These are phyloP conservation scores for Villa cingulata DNA, from an alignment of 2,888 invertebrate genomes.

Conservation along the genomic window DNA sequence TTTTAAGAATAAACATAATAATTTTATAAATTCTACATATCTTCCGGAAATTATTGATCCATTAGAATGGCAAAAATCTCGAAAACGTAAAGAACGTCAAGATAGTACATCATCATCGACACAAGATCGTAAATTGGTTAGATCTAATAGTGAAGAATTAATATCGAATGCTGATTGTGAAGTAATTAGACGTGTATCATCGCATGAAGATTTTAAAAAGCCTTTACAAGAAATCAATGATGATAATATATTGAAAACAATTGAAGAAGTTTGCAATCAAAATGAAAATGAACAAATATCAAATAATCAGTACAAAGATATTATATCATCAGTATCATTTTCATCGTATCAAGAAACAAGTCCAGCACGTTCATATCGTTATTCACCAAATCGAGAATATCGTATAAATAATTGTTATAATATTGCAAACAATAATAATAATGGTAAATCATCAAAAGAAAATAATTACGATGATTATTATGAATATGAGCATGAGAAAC, in stretches of 20 bases:
- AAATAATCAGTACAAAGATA: not conserved
- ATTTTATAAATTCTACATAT: slow-evolving; percentile 24
- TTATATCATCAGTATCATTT: not conserved
- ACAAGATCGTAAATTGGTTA: slow-evolving; percentile 46
- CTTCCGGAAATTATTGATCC: slow-evolving; percentile 36
- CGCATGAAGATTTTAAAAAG: slow-evolving; percentile 46
- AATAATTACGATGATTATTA: slow-evolving; percentile 37
- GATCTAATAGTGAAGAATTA: slow-evolving; percentile 48
- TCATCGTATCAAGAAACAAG: slow-evolving; percentile 25
- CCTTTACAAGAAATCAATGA: slow-evolving; percentile 19
- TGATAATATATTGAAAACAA: slow-evolving; percentile 9
- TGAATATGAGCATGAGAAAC: slow-evolving; percentile 48
- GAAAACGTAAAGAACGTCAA: slow-evolving; percentile 50
- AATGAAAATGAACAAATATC: not conserved
- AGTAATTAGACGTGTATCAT: slow-evolving; percentile 45
- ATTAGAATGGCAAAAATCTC: slow-evolving; percentile 37
- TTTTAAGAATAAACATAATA: slow-evolving; percentile 13
- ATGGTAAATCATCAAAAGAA: slow-evolving; percentile 31
- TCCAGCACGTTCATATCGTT: slow-evolving; percentile 33
- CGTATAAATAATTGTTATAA: slow-evolving; percentile 32
- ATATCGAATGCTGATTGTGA: slow-evolving; percentile 27
- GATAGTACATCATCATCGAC: slow-evolving; percentile 44
- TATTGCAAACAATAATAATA: slow-evolving; percentile 32
- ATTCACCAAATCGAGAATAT: slow-evolving; percentile 36
- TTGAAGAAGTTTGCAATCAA: slow-evolving; percentile 4